These are phyloP conservation scores for Chamaea fasciata DNA, from an alignment of 2,113 vertebrate species.

Conservation along the genomic window DNA sequence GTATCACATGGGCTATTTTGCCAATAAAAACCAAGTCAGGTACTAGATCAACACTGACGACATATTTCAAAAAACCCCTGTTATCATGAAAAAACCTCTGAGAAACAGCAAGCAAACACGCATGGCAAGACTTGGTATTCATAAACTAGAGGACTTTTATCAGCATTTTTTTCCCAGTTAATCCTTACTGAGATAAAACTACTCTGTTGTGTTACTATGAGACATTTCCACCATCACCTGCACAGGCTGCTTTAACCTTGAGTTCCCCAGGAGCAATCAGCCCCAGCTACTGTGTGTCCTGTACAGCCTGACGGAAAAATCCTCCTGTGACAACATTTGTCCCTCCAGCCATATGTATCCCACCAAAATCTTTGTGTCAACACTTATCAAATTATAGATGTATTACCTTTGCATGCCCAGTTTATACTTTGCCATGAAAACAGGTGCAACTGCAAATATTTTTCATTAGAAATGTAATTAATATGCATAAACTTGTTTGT, in stretches of 20 bases:
- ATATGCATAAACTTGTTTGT: slow-evolving; percentile 49
- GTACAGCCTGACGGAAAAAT: background rate
- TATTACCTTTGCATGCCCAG: background rate
- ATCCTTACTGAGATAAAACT: background rate
- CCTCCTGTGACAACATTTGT: background rate
- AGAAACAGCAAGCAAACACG: background rate
- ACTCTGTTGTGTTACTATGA: background rate
- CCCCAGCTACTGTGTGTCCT: background rate
- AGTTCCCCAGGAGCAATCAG: background rate
- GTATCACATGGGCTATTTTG: background rate
- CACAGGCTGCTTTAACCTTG: background rate
- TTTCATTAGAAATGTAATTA: slow-evolving; percentile 54
- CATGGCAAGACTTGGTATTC: background rate
- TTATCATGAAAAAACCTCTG: background rate
- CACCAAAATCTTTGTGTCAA: background rate
- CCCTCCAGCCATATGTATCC: background rate
- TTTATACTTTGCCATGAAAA: background rate
- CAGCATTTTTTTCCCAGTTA: background rate
- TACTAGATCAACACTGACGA: fast-evolving
- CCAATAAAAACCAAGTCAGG: background rate
- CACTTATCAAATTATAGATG: background rate
- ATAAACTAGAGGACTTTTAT: background rate
- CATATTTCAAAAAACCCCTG: background rate
- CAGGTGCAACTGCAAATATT: slow-evolving; percentile 54
- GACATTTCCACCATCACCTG: background rate